A percentile compares a stretch with the other conserved stretches of the same genome.
phyloP scores from a whole-genome alignment of 2,113 vertebrate species.

The Brachypodius melanocephalos region DNA sequence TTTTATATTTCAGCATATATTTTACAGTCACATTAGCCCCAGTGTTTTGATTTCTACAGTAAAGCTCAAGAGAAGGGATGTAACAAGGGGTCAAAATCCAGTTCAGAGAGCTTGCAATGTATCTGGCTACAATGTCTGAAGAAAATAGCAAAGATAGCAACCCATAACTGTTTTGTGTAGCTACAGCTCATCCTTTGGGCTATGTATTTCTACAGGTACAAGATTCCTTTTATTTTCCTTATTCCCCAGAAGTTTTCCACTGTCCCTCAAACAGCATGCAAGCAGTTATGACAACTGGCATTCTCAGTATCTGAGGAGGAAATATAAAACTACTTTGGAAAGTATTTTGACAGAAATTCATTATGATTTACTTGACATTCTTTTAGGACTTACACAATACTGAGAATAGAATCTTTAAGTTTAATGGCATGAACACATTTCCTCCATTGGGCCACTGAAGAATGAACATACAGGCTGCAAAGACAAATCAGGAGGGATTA shows the following conservation, averaged over 20 bases:
- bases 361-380: slow-evolving; percentile 21
- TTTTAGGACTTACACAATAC: slow-evolving; percentile 91
- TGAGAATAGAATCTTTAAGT: slow-evolving; percentile 96
- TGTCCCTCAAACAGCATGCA: not conserved
- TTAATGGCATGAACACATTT: slow-evolving; percentile 97
- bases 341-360: not conserved
- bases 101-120: not conserved
- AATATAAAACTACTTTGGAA: not conserved
- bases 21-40: not conserved
- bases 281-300: not conserved
- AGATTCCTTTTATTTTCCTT: not conserved
- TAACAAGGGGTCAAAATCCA: not conserved
- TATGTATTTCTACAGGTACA: not conserved
- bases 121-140: not conserved
- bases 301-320: not conserved
- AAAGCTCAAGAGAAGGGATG: not conserved
- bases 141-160: not conserved
- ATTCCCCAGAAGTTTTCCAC: not conserved
- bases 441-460: slow-evolving; percentile 95
- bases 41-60: not conserved
- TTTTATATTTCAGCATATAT: not conserved
- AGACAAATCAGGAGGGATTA: slow-evolving; percentile 69
- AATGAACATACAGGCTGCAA: slow-evolving; percentile 95
- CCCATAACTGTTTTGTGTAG: not conserved
- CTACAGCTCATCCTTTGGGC: not conserved